Evolutionary conservation across 2,888 invertebrate genomes (phyloP), one percentile per base, ranked within the genome.

Genomic region (Listrodromus nycthemerus): DNA sequence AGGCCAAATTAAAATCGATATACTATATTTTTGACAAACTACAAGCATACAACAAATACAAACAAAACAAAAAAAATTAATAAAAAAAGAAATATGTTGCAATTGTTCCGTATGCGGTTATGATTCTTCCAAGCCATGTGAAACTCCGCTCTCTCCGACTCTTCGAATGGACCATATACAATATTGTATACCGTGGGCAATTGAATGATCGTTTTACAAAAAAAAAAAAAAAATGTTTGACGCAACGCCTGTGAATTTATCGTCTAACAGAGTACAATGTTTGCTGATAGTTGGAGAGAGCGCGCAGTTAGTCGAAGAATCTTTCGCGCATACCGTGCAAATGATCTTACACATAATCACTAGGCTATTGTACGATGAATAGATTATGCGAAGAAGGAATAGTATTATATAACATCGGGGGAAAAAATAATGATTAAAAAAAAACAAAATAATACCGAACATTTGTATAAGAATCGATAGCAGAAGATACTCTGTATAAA

Each of bases 261-360:
- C 41, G 24, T 73, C 30, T 21, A 8, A 33, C 16, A 45, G 37
- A 55, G 52, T 33, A 50, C 19, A 73, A 37, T 19, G 48, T n/a
- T 77, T 48, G n/a, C 30, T 16, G 33, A 52, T 50, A 58, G 33
- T 52, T n/a, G 5, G 55, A 33, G 74, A 50, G 21, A 27, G 37
- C 16, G 8, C 21, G 33, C 48, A 19, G 50, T 55, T 24, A 21
- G 27, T n/a, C 45, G 55, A 88, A 87, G 88, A 90, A 89, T 90
- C 86, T 88, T 89, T 84, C 86, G 88, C 88, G 89, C 90, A 84
- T 52, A 79, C 67, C 87, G 87, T 86, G 74, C 75, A 85, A 87
- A 83, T 86, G 87, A 89, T 88, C 87, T 52, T 89, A 91, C 88
- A 92, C 92, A 92, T 92, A 92, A 92, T 92, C 92, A 92, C 89